Conservation (phyloP, 2,797 vertebrate species). For the Pterois miles region DNA sequence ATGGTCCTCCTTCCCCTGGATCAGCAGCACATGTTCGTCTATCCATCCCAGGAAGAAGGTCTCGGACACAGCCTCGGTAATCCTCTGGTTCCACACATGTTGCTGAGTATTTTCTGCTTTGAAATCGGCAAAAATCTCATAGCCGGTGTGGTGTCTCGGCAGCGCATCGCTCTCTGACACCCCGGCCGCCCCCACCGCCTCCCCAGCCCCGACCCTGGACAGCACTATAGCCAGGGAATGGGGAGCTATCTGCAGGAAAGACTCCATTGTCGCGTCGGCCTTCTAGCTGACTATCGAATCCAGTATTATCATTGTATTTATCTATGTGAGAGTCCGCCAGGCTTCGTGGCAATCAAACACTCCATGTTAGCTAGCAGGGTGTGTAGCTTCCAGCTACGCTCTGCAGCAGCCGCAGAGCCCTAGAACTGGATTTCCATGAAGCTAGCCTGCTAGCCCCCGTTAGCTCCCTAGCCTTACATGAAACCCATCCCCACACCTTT, state of each 20-base stretch:
- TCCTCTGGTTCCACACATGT: conserved; percentile 93
- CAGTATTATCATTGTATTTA: conserved; percentile 28
- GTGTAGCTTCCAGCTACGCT: conserved; percentile 19
- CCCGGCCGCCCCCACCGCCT: conserved; percentile 58
- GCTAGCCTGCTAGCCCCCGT: conserved; percentile 59
- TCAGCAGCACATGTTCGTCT: conserved; percentile 95
- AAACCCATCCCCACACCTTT: conserved; percentile 30
- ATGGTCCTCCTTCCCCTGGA: conserved; percentile 96
- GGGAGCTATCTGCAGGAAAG: conserved; percentile 93
- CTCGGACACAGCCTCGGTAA: conserved; percentile 92
- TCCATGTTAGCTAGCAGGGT: conserved; percentile 44
- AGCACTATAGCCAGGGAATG: conserved; percentile 96
- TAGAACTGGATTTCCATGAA: background rate
- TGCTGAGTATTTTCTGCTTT: conserved; percentile 93
- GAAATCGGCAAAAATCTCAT: conserved; percentile 97
- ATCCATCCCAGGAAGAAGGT: conserved; percentile 98
- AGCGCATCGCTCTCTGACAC: conserved; percentile 83
- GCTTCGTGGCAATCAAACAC: background rate
- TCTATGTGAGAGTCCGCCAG: background rate
- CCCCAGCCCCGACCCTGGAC: conserved; percentile 77
- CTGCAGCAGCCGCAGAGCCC: conserved; percentile 37
- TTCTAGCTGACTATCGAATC: conserved; percentile 32
- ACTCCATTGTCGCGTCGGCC: conserved; percentile 82
- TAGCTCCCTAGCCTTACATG: conserved; percentile 35
- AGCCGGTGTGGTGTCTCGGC: conserved; percentile 91